Base-by-base conservation (phyloP, 2,113 vertebrate species). In the Erinaceus europaeus region DNA sequence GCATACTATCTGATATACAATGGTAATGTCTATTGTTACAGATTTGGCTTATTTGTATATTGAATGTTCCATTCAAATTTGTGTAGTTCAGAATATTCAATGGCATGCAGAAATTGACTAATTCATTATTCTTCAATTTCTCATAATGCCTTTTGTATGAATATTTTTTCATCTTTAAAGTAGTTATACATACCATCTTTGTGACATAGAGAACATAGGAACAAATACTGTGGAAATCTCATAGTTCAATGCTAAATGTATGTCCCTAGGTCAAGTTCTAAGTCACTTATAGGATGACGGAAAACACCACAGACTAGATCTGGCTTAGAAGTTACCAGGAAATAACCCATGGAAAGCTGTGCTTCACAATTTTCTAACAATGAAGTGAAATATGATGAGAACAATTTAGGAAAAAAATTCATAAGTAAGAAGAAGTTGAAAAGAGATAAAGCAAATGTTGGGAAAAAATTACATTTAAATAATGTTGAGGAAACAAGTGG, bases 1-100 rank as follows among this genome's bases (percentile, higher is more conserved):
- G 55, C 57, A 75, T 62, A 84, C 69, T 79, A 57, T 72, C 69
- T 87, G 21, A 46, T 61, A 72, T 38, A 76, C 53, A 88, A 69
- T 44, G 34, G 18, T 25, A 57, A 11, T 29, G 44, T 29, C 84
- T 88, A 42, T 88, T 92, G 84, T 92, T 82, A 89, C 5, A 48
- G 74, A 78, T 67, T 69, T 81, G 88, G 53, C 10, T 93, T 89
- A 27, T 94, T 88, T 93, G 64, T 81, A 64, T 84, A 75, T 32
- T 83, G 84, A 89, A 89, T 62, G 74, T 42, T 15, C 73, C 53
- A n/a, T 84, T 94, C 83, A 90, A 38, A 83, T 89, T 90, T 88
- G 32, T 40, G 44, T 67, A 71, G 74, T 79, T 91, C 23, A 73
- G 38, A 84, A 74, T 86, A 44, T 75, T 94, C 90, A 87, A 68